Conservation (phyloP, 1,140 invertebrate species). For the Euwallacea fornicatus region DNA sequence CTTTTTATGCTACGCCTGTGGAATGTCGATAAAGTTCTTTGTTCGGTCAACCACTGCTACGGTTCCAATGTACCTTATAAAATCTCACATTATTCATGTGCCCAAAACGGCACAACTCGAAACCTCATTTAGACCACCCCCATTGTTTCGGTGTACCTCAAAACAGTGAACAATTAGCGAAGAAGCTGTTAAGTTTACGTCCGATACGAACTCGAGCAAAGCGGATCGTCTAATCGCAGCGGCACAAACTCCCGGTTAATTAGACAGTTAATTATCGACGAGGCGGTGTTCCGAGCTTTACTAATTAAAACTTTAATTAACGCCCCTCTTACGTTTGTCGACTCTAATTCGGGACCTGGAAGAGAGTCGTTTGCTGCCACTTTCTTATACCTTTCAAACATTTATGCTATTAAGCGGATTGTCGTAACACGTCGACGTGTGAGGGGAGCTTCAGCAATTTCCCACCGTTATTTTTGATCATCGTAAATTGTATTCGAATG, state of each 20-base stretch:
- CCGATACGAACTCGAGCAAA: constrained; percentile 1
- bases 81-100: no score
- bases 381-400: no score
- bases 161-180: constrained; percentile 7
- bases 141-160: background rate
- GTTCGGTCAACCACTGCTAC: no score
- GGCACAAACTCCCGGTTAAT: constrained; percentile 14
- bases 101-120: no score
- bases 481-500: background rate
- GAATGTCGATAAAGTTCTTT: background rate
- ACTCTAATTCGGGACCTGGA: constrained; percentile 17
- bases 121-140: background rate
- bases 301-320: constrained; percentile 30
- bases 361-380: background rate
- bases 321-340: constrained; percentile 14
- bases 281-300: constrained; percentile 11
- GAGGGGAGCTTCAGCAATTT: no score
- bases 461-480: no score
- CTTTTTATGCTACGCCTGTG: constrained; percentile 3
- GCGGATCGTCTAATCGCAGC: constrained; percentile 1
- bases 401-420: no score
- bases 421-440: no score
- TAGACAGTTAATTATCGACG: constrained; percentile 22
- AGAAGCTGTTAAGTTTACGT: constrained; percentile 11
- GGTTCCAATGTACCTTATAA: no score